Conservation (phyloP, 2,113 vertebrate genomes). For the Saguinus midas region DNA sequence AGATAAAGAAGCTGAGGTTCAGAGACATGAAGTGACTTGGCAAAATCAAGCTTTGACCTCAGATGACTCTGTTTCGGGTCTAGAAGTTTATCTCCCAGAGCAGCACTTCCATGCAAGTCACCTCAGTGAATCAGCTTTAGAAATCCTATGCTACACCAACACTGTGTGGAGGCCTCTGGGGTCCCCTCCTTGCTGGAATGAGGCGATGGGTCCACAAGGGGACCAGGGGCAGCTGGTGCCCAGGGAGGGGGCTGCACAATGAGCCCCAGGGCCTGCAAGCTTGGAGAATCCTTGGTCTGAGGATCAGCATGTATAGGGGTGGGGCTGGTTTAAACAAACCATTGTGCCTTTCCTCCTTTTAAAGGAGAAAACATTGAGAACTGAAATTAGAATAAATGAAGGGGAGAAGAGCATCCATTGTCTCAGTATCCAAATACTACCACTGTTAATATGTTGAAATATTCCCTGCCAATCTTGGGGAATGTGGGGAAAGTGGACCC, state of each 20-base stretch:
- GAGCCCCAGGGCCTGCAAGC: neutral
- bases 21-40: neutral
- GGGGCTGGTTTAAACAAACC: neutral
- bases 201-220: neutral
- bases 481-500: neutral
- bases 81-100: neutral
- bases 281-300: neutral
- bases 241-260: too few relatives aligned
- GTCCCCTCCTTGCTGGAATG: neutral
- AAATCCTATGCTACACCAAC: neutral
- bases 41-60: neutral
- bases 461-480: neutral
- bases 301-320: neutral
- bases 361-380: neutral
- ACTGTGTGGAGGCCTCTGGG: neutral
- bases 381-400: neutral
- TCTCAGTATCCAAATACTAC: neutral
- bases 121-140: fast-evolving
- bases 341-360: neutral
- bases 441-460: neutral
- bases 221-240: neutral
- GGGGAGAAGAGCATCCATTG: neutral
- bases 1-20: neutral
- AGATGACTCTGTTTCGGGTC: neutral
- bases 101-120: neutral